Conservation (phyloP, 2,113 vertebrate genomes). For the Halcyon senegalensis region DNA sequence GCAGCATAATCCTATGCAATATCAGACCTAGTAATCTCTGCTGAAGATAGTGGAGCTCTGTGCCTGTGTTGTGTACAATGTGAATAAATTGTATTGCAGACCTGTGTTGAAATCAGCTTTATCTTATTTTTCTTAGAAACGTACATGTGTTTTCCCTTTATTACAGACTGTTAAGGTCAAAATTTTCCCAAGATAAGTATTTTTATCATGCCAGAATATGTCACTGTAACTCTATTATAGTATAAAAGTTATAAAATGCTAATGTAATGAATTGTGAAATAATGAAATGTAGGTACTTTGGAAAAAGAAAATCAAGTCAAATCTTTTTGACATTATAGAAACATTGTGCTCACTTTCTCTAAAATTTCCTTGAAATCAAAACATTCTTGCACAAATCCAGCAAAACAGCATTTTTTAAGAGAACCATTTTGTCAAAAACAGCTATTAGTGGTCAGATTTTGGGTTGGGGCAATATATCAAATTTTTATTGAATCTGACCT, state of each 20-base stretch:
- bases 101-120: not conserved
- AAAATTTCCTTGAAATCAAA: conserved; percentile 51
- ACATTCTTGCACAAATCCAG: not conserved
- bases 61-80: not conserved
- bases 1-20: not conserved
- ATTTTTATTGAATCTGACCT: conserved; percentile 2
- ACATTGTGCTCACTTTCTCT: not conserved
- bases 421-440: conserved; percentile 17
- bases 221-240: not conserved
- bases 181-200: not conserved
- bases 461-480: not conserved
- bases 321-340: not conserved
- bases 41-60: not conserved
- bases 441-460: conserved; percentile 30
- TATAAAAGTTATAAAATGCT: not conserved
- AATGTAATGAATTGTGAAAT: not conserved
- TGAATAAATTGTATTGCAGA: not conserved
- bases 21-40: not conserved
- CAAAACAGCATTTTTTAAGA: not conserved
- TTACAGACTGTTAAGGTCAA: not conserved
- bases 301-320: not conserved
- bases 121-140: not conserved
- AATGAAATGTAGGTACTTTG: not conserved
- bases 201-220: not conserved
- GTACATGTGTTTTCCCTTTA: not conserved